Evolutionary conservation across 2,113 vertebrate species (phyloP).

Genomic region (Tursiops truncatus): DNA sequence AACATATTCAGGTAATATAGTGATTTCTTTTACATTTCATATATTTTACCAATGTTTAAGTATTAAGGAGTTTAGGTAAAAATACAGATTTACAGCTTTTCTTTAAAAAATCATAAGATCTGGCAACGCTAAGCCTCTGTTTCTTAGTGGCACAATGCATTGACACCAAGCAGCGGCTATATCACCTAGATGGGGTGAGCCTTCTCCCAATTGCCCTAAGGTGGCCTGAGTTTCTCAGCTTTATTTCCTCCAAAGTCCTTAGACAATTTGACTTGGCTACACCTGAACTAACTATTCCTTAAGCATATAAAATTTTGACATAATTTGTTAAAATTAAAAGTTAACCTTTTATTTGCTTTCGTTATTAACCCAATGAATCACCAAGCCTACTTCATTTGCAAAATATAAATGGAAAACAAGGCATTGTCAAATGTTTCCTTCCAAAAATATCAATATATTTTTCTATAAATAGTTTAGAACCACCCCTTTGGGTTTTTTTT

Average conservation of each 20-base stretch:
- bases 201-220: not conserved
- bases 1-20: not conserved
- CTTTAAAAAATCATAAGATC: not conserved
- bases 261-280: not conserved
- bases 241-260: not conserved
- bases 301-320: not conserved
- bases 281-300: not conserved
- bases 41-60: not conserved
- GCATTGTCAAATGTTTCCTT: not conserved
- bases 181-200: not conserved
- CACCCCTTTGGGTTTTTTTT: not conserved
- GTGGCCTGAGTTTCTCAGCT: not conserved
- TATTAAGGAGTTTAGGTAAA: not conserved
- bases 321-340: conserved; percentile 11
- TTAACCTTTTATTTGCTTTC: conserved; percentile 2
- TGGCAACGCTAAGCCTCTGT: not conserved
- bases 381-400: not conserved
- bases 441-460: not conserved
- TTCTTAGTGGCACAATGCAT: not conserved
- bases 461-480: not conserved
- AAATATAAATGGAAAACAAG: not conserved
- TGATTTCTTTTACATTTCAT: not conserved
- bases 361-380: not conserved
- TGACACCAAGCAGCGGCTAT: not conserved
- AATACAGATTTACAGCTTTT: not conserved